phyloP scores from a whole-genome alignment of 2,797 vertebrate genomes.

The Schizothorax lantsangensis region DNA sequence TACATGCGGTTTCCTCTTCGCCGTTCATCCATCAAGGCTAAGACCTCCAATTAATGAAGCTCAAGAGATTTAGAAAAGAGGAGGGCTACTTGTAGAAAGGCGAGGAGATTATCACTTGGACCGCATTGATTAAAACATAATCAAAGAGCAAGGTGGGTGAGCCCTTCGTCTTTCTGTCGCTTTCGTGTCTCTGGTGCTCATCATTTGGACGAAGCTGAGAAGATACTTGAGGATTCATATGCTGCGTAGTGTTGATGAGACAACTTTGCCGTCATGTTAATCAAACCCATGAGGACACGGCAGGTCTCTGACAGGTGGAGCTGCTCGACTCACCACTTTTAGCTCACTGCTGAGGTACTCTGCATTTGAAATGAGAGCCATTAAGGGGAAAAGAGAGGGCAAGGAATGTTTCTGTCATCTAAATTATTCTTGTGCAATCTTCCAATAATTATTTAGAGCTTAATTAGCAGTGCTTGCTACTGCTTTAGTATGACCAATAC shows the following conservation, averaged over 20 bases:
- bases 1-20: conserved; percentile 1
- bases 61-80: conserved; percentile 27
- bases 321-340: neutral
- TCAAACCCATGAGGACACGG: conserved; percentile 29
- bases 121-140: conserved; percentile 45
- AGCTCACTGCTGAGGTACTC: neutral
- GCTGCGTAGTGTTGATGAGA: conserved; percentile 1
- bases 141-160: conserved; percentile 47
- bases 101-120: conserved; percentile 29
- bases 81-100: neutral
- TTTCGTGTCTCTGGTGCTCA: neutral
- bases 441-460: neutral
- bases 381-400: neutral
- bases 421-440: neutral
- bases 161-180: neutral
- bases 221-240: conserved; percentile 10
- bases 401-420: neutral
- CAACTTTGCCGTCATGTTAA: conserved; percentile 36
- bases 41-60: conserved; percentile 17
- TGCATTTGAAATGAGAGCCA: neutral
- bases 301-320: conserved; percentile 2
- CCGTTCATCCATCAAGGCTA: conserved; percentile 20
- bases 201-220: conserved; percentile 23
- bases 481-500: neutral
- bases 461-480: neutral